Conservation (phyloP, 1,140 invertebrate genomes). For the Hylaeus anthracinus region DNA sequence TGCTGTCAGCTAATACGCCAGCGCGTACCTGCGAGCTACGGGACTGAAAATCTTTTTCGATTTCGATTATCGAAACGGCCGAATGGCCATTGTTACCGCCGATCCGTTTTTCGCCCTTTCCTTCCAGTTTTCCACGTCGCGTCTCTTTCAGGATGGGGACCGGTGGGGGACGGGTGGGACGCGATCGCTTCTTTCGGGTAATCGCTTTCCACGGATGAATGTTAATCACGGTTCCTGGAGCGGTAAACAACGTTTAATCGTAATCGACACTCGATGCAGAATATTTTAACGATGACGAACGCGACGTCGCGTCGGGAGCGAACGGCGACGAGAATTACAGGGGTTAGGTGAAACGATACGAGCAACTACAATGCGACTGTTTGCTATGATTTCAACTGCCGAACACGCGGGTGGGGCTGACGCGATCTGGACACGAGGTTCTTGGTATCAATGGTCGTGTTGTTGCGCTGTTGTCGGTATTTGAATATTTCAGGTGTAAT, state of each 20-base stretch:
- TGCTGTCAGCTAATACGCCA: constrained; percentile 40
- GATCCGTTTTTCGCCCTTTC: background rate
- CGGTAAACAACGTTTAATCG: constrained; percentile 24
- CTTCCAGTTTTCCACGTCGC: background rate
- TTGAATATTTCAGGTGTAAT: no score
- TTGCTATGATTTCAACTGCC: no score
- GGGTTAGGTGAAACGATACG: no score
- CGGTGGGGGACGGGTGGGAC: background rate
- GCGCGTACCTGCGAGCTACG: background rate
- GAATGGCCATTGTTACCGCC: constrained; percentile 5
- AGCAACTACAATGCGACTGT: no score
- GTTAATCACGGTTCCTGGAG: constrained; percentile 6
- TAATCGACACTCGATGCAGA: constrained; percentile 31
- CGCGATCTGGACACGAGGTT: no score
- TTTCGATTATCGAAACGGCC: constrained; percentile 44
- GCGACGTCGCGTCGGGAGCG: constrained; percentile 9
- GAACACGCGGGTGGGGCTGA: no score
- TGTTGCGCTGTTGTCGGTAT: no score
- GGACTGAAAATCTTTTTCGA: constrained; percentile 38
- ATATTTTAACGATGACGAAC: constrained; percentile 44
- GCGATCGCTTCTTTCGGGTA: background rate
- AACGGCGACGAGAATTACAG: background rate
- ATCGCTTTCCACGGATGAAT: background rate
- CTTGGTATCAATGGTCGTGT: no score
- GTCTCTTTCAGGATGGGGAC: no score